phyloP scores from a whole-genome alignment of 2,113 vertebrate species.

The Rhinoderma darwinii region DNA sequence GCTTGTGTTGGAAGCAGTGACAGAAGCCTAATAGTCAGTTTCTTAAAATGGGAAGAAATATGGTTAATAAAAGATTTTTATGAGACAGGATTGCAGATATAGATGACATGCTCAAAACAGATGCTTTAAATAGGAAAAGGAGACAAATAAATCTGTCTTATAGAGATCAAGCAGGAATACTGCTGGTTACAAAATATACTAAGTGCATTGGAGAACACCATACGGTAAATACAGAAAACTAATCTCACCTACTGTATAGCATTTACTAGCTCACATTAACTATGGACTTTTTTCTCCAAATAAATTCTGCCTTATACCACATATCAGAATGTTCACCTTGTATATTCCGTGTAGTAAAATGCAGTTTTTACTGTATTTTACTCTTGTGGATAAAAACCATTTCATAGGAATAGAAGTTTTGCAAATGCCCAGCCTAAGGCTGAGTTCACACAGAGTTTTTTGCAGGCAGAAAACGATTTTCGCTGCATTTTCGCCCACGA shows the following conservation, averaged over 20 bases:
- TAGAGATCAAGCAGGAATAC: conserved; percentile 17
- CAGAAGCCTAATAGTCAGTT: conserved; percentile 53
- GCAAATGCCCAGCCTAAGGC: background rate
- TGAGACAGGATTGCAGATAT: conserved; percentile 56
- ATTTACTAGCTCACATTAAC: conserved; percentile 1
- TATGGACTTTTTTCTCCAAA: background rate
- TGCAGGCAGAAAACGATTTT: too few species aligned
- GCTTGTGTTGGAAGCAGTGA: conserved; percentile 46
- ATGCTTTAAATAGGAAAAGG: conserved; percentile 57
- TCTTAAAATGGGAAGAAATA: conserved; percentile 54
- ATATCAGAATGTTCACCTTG: background rate
- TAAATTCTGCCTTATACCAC: background rate
- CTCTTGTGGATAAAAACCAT: background rate
- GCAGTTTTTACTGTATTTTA: background rate
- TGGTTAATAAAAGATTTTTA: conserved; percentile 59
- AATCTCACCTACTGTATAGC: background rate
- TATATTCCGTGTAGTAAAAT: background rate
- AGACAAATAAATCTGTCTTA: conserved; percentile 57
- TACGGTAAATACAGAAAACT: conserved; percentile 20
- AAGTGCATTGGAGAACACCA: conserved; percentile 1
- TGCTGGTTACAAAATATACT: conserved; percentile 40
- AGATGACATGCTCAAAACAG: conserved; percentile 54
- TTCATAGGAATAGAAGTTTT: background rate
- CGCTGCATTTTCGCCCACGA: too few species aligned
- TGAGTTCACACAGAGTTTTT: too few species aligned